Evolutionary conservation across 1,140 invertebrate genomes (phyloP).

Genomic region (Harlomillsia oculata): DNA sequence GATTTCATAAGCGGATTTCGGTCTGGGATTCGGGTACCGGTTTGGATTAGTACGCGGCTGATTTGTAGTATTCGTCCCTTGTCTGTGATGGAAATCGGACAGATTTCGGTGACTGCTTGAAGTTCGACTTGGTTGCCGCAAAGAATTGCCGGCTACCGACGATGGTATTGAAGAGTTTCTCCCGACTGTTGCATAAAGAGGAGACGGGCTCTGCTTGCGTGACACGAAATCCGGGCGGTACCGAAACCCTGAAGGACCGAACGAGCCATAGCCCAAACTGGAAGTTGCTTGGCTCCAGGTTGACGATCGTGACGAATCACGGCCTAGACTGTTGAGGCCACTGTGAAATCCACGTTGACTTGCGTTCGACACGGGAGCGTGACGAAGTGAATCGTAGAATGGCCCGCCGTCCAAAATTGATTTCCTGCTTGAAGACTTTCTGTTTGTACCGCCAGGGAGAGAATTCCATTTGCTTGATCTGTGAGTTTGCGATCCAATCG

Average conservation of each 20-base stretch:
- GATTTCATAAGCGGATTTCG: conserved; percentile 8
- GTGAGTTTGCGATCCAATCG: conserved; percentile 1
- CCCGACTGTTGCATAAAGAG: background rate
- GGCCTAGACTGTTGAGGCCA: too few relatives aligned
- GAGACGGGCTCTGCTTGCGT: conserved; percentile 8
- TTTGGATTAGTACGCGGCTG: background rate
- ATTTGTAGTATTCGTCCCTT: background rate
- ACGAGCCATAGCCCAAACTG: conserved; percentile 15
- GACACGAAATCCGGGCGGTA: background rate
- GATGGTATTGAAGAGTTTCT: background rate
- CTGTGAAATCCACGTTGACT: background rate
- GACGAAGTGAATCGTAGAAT: background rate
- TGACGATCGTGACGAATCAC: conserved; percentile 12
- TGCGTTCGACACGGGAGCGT: background rate
- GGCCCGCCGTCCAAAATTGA: conserved; percentile 5
- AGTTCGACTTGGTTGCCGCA: conserved; percentile 1
- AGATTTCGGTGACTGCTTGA: conserved; percentile 1
- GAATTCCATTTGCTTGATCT: conserved; percentile 13
- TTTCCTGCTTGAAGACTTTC: background rate
- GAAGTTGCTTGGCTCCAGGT: conserved; percentile 10
- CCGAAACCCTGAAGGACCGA: background rate
- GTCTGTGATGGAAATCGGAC: background rate
- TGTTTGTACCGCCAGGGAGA: background rate
- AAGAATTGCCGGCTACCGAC: background rate
- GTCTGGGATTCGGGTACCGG: background rate